These are phyloP conservation scores for Entomyzon cyanotis DNA, from an alignment of 2,113 vertebrate species.

Conservation along the genomic window DNA sequence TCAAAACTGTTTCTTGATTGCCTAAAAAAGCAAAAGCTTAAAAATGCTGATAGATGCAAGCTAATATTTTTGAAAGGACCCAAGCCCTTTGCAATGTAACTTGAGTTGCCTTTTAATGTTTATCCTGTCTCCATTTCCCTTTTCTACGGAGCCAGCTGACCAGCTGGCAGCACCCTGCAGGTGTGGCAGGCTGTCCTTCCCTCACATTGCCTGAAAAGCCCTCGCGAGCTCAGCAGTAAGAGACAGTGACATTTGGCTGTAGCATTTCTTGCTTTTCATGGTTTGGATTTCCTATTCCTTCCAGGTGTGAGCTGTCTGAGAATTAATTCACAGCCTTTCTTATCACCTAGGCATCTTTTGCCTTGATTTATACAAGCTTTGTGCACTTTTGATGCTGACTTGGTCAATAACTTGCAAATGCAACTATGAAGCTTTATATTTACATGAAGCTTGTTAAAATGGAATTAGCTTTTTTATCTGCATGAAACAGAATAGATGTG, in stretches of 20 bases:
- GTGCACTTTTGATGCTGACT: not conserved
- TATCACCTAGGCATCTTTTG: not conserved
- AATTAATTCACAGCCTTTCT: not conserved
- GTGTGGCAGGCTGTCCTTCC: slow-evolving; percentile 15
- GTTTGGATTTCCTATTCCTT: slow-evolving; percentile 3
- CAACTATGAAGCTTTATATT: not conserved
- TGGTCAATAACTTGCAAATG: not conserved
- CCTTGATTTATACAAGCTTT: not conserved
- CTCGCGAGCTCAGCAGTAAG: slow-evolving; percentile 17
- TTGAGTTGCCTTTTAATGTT: not conserved
- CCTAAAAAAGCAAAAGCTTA: not conserved
- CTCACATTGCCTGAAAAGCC: not conserved
- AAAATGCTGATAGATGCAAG: not conserved
- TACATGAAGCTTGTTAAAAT: not conserved
- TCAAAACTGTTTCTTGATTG: not conserved
- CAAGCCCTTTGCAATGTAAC: not conserved
- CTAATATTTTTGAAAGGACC: not conserved
- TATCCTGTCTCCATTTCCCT: not conserved
- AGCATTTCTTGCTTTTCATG: not conserved
- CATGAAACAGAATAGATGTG: not conserved
- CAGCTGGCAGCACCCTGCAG: not conserved
- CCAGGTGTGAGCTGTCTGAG: not conserved
- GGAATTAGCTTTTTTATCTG: not conserved
- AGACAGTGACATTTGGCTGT: not conserved
- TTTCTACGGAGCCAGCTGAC: not conserved